phyloP scores from a whole-genome alignment of 2,888 invertebrate genomes.

The Nowickia ferox region DNA sequence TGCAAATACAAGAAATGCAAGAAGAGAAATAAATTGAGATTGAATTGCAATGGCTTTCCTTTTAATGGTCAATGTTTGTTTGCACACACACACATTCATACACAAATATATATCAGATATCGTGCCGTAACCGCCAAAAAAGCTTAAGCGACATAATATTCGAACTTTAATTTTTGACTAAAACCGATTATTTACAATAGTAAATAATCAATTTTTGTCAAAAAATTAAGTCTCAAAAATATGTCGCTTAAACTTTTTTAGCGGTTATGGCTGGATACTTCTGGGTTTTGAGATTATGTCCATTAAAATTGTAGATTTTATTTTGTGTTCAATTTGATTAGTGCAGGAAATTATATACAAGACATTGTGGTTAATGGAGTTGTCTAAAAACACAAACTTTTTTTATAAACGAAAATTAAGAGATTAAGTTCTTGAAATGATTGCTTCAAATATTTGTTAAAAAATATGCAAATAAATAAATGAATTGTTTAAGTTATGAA shows the following conservation, averaged over 20 bases:
- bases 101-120: neutral
- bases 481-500: slow-evolving; percentile 1
- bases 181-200: no score
- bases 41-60: slow-evolving; percentile 60
- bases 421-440: slow-evolving; percentile 53
- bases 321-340: slow-evolving; percentile 53
- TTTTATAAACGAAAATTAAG: slow-evolving; percentile 40
- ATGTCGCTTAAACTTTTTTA: no score
- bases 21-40: slow-evolving; percentile 18
- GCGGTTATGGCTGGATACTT: no score
- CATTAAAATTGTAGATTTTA: neutral
- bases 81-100: neutral
- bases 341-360: slow-evolving; percentile 26
- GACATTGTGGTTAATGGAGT: slow-evolving; percentile 39
- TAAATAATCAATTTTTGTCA: no score
- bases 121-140: no score
- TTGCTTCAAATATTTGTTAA: slow-evolving; percentile 44
- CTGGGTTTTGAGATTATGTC: neutral
- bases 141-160: no score
- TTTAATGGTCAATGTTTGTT: slow-evolving; percentile 53
- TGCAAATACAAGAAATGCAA: slow-evolving; percentile 22
- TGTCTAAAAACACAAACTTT: neutral
- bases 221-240: no score
- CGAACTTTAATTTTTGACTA: no score
- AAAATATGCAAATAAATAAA: slow-evolving; percentile 14